phyloP scores from a whole-genome alignment of 2,888 invertebrate genomes.

The Tethea ocularis region DNA sequence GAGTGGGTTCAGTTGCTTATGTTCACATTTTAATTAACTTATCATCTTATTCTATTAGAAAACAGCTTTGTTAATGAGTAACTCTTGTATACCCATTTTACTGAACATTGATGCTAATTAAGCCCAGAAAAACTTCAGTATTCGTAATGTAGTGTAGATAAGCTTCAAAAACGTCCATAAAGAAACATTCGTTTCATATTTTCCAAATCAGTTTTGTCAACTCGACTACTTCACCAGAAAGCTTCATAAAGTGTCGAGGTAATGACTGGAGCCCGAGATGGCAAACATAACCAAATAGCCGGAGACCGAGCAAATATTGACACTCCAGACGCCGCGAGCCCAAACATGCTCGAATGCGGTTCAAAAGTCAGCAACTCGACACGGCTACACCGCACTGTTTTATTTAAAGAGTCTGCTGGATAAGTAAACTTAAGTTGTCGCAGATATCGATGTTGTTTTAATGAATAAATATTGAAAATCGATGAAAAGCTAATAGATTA shows the following conservation, averaged over 20 bases:
- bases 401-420: constrained; percentile 5
- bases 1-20: no score
- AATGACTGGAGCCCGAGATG: constrained; percentile 11
- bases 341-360: constrained; percentile 11
- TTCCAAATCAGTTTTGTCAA: constrained; percentile 2
- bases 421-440: constrained; percentile 9
- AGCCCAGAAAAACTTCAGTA: background rate
- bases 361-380: constrained; percentile 6
- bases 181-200: background rate
- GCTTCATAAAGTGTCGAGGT: constrained; percentile 11
- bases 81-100: no score
- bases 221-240: constrained; percentile 5
- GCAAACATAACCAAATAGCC: constrained; percentile 12
- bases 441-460: constrained; percentile 7
- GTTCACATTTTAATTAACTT: no score
- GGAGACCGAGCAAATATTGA: constrained; percentile 8
- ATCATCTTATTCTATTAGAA: no score
- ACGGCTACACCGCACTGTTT: constrained; percentile 7
- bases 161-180: background rate
- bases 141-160: no score
- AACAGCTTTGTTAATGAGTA: no score
- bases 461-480: constrained; percentile 1
- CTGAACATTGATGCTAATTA: background rate
- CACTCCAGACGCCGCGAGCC: constrained; percentile 10
- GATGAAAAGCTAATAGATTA: background rate